Evolutionary conservation across 2,888 invertebrate species (phyloP).

Genomic region (Tethea ocularis): DNA sequence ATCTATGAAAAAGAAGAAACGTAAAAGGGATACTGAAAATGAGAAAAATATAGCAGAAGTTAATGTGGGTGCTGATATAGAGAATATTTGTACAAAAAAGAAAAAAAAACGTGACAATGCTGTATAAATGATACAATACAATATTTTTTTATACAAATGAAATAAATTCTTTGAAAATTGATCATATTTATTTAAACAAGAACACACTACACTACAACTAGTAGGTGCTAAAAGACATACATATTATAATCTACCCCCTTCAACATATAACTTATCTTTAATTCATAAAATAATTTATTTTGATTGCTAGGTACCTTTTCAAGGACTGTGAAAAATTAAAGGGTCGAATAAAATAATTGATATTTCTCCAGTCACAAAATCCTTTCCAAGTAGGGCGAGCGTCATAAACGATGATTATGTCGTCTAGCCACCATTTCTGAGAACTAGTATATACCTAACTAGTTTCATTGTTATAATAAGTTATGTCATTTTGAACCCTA

Average conservation of each 20-base stretch:
- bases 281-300: background rate
- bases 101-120: conserved; percentile 24
- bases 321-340: background rate
- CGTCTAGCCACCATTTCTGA: conserved; percentile 59
- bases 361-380: conserved; percentile 37
- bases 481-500: conserved; percentile 41
- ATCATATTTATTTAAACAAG: too few species aligned
- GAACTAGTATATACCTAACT: conserved; percentile 38
- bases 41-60: background rate
- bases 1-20: conserved; percentile 1
- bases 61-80: background rate
- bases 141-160: conserved; percentile 2
- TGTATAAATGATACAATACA: background rate
- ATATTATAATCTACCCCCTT: too few species aligned
- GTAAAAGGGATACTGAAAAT: conserved; percentile 7
- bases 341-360: conserved; percentile 19
- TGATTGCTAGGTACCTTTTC: too few species aligned
- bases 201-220: too few species aligned
- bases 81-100: conserved; percentile 24
- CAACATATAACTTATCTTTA: too few species aligned
- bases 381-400: conserved; percentile 40
- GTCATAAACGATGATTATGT: conserved; percentile 56
- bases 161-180: background rate
- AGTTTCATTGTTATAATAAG: conserved; percentile 31
- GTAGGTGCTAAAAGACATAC: too few species aligned